Percentiles rank a stretch among this genome's conserved stretches.
These are phyloP conservation scores for Polydesmus complanatus DNA, from an alignment of 2,888 invertebrate genomes.

Conservation along the genomic window DNA sequence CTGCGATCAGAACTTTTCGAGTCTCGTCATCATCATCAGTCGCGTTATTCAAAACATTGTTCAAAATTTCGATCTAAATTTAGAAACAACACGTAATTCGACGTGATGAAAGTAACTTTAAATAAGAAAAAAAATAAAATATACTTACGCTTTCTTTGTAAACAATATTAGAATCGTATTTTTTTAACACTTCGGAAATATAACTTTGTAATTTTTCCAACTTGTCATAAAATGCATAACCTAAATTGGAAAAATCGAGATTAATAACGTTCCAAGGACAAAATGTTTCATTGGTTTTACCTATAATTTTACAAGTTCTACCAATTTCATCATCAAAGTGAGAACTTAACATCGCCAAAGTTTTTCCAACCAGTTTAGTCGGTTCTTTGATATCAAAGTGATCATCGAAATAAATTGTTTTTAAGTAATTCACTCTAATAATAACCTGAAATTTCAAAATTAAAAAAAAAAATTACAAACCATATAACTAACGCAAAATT, in stretches of 20 bases:
- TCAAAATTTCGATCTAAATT: conserved; percentile 32
- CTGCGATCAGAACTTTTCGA: background rate
- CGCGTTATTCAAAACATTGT: conserved; percentile 32
- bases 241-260: conserved; percentile 33
- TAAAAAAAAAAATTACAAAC: conserved; percentile 5
- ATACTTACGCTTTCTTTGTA: conserved; percentile 10
- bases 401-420: conserved; percentile 72
- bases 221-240: conserved; percentile 51
- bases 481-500: conserved; percentile 17
- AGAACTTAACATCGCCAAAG: conserved; percentile 38
- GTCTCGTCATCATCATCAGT: conserved; percentile 17
- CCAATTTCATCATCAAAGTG: conserved; percentile 22
- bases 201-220: conserved; percentile 39
- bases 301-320: conserved; percentile 29
- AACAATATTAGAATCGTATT: conserved; percentile 3
- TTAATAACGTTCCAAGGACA: background rate
- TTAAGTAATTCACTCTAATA: conserved; percentile 60
- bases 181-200: conserved; percentile 23
- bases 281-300: conserved; percentile 18
- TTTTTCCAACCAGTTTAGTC: conserved; percentile 63
- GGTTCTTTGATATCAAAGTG: conserved; percentile 72
- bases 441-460: conserved; percentile 45
- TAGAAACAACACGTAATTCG: conserved; percentile 7
- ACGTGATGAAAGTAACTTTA: background rate
- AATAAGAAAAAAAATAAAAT: conserved; percentile 28